phyloP scores from a whole-genome alignment of 2,113 vertebrate genomes.

The Bagarius yarrelli region DNA sequence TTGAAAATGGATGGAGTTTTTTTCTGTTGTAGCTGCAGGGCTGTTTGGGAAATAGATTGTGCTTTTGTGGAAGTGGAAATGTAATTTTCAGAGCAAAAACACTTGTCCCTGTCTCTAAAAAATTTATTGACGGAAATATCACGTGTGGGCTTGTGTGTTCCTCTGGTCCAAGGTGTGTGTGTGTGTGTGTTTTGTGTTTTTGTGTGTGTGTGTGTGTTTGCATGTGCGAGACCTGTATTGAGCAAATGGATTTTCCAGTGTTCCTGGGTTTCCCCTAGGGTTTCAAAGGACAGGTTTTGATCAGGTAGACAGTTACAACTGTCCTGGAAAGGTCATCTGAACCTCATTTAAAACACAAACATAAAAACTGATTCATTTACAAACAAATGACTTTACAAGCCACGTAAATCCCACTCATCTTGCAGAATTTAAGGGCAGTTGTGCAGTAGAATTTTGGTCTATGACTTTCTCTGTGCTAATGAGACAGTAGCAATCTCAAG shows the following conservation, averaged over 20 bases:
- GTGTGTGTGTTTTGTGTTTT: constrained; percentile 7
- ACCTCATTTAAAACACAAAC: constrained; percentile 12
- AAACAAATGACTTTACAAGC: neutral
- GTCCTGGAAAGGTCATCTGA: constrained; percentile 19
- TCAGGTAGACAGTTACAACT: constrained; percentile 6
- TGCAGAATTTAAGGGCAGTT: neutral
- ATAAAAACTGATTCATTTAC: neutral
- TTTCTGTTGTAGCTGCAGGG: neutral
- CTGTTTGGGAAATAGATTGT: neutral
- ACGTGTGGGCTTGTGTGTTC: constrained; percentile 29
- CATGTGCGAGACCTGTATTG: neutral
- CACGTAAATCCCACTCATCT: neutral
- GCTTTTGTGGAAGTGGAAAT: constrained; percentile 25
- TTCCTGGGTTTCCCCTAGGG: constrained; percentile 11
- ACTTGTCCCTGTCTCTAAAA: constrained; percentile 3
- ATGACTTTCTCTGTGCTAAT: neutral
- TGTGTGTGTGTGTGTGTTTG: constrained; percentile 10
- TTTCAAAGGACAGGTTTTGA: constrained; percentile 32
- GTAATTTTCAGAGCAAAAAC: constrained; percentile 34
- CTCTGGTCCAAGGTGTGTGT: neutral
- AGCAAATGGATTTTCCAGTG: constrained; percentile 37
- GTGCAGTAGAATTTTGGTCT: neutral
- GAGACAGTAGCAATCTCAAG: neutral
- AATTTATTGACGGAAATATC: constrained; percentile 31
- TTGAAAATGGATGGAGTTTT: constrained; percentile 9